Percentiles rank a stretch among this genome's conserved stretches.
phyloP scores from a whole-genome alignment of 2,888 invertebrate genomes.

The Coelopa pilipes region DNA sequence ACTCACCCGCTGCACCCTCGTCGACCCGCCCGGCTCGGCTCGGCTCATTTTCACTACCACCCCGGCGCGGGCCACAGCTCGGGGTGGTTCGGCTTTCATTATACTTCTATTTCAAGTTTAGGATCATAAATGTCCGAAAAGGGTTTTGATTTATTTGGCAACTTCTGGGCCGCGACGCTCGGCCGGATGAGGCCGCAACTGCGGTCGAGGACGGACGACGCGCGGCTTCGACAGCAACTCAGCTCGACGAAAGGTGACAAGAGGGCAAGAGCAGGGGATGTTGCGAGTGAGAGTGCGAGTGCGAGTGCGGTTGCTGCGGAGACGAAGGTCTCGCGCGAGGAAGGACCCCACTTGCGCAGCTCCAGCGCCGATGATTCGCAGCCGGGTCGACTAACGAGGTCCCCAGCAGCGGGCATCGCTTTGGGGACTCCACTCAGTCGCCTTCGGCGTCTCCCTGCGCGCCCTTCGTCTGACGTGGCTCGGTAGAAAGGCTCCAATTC shows the following conservation, averaged over 20 bases:
- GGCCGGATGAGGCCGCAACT: slow-evolving; percentile 46
- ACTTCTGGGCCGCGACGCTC: slow-evolving; percentile 56
- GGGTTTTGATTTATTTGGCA: slow-evolving; percentile 65
- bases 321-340: too few relatives aligned
- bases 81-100: slow-evolving; percentile 12
- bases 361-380: too few relatives aligned
- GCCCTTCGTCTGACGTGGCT: too few relatives aligned
- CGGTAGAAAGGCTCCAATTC: too few relatives aligned
- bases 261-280: too few relatives aligned
- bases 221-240: slow-evolving; percentile 45
- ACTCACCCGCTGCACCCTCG: neutral
- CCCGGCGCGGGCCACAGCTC: neutral
- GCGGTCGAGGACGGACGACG: slow-evolving; percentile 44
- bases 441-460: too few relatives aligned
- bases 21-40: neutral
- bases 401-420: too few relatives aligned
- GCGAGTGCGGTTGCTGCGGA: neutral
- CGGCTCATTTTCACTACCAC: neutral
- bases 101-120: slow-evolving; percentile 64
- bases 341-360: too few relatives aligned
- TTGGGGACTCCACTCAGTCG: too few relatives aligned
- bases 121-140: slow-evolving; percentile 67
- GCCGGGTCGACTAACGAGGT: too few relatives aligned
- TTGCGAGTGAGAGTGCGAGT: too few relatives aligned
- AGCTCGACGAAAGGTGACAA: slow-evolving; percentile 39